Conservation (phyloP, 2,888 invertebrate species). For the Augiades crinisus region DNA sequence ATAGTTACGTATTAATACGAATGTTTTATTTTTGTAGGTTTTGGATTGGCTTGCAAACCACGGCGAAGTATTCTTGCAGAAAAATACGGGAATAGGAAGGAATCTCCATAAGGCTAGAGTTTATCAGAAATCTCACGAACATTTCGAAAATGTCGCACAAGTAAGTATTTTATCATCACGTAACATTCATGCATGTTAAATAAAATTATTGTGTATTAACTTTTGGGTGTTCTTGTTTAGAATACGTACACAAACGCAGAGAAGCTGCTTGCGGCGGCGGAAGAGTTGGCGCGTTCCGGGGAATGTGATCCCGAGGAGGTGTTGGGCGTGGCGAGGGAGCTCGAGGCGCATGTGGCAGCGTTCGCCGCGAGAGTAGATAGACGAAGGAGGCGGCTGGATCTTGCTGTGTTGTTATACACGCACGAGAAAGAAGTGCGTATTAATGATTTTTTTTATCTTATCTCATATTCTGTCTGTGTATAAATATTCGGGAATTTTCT, state of each 20-base stretch:
- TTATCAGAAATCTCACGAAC: conserved; percentile 98
- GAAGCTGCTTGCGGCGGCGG: conserved; percentile 96
- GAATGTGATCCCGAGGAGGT: conserved; percentile 99
- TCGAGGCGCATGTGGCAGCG: conserved; percentile 96
- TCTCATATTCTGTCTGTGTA: too few relatives aligned
- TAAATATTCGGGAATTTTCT: too few relatives aligned
- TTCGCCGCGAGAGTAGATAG: conserved; percentile 97
- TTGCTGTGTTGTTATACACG: conserved; percentile 96
- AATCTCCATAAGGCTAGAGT: conserved; percentile 97
- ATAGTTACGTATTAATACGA: too few relatives aligned
- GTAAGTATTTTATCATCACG: conserved; percentile 81
- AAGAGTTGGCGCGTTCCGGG: conserved; percentile 96
- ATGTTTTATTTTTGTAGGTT: conserved; percentile 82
- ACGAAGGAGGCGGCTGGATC: conserved; percentile 92
- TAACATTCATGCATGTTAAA: too few relatives aligned
- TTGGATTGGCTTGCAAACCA: conserved; percentile 98
- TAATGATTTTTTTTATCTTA: too few relatives aligned
- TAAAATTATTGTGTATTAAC: background rate
- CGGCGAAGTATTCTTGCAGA: conserved; percentile 97
- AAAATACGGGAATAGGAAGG: conserved; percentile 98
- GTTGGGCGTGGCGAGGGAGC: conserved; percentile 94
- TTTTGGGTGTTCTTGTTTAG: conserved; percentile 66
- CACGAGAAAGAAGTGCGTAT: conserved; percentile 93
- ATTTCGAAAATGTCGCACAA: conserved; percentile 99
- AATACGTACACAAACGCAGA: conserved; percentile 99